Base-by-base conservation (phyloP, 2,797 vertebrate species). In the Gymnocypris eckloni region DNA sequence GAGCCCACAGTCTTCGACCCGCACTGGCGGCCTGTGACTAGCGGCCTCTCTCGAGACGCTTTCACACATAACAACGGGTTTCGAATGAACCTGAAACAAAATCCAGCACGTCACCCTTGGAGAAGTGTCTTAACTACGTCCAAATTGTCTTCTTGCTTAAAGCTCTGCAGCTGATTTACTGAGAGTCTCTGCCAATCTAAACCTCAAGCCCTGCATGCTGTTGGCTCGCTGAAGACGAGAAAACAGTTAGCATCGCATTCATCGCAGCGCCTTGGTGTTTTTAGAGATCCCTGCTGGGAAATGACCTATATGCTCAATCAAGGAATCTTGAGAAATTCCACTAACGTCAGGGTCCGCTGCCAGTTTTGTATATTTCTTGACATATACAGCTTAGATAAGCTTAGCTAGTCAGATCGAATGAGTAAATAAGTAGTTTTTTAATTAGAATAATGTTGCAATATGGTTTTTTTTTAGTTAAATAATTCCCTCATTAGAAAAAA, bases 121-220 rank as follows among this genome's bases (percentile, higher is more conserved):
- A 71, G 70, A 81, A 81, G 28, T 56, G 64, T 88, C 83, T 88
- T 64, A 87, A 88, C 83, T 69, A 54, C 6, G 7, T 88, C 89
- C 89, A 89, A 88, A 86, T 52, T 70, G 70, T 75, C 71, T 81
- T 83, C 81, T 83, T 9, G 54, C 77, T 28, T 76, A 54, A 76
- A 84, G 41, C 39, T 83, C 59, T 70, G 10, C 69, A 37, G 79
- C 72, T 88, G 89, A 90, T 88, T 90, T 88, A 90, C 22, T 56
- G 85, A 86, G 75, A 67, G 79, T 66, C 66, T 86, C 12, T 3
- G 79, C 87, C 89, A 90, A 87, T 78, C 85, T 81, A 83, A 88
- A 90, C 79, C 54, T 83, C 39, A 33, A 67, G 72, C 79, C 67
- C 80, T 88, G 69, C 37, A 71, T 54, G 85, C 33, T 77, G 43